phyloP scores from a whole-genome alignment of 2,888 invertebrate genomes.

The Pristionchus maxplancki region DNA sequence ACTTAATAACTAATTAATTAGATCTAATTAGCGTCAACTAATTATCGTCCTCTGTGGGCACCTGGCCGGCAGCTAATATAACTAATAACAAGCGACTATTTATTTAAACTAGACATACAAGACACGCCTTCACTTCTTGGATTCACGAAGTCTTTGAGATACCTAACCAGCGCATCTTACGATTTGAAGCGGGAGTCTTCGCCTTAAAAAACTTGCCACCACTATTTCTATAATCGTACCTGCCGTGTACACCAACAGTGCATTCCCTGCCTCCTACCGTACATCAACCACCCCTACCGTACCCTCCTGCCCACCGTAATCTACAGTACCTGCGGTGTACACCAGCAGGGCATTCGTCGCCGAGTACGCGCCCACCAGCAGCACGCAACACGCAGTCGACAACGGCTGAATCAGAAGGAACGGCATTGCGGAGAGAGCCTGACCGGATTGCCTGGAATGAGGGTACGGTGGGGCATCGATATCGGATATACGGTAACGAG shows the following conservation, averaged over 20 bases:
- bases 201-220: too few species aligned
- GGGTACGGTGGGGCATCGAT: neutral
- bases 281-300: neutral
- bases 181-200: too few species aligned
- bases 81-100: too few species aligned
- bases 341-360: conserved; percentile 35
- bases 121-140: too few species aligned
- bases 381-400: neutral
- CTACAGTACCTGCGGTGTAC: conserved; percentile 46
- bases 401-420: conserved; percentile 47
- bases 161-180: too few species aligned
- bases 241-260: neutral
- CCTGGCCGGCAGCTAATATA: neutral
- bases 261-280: neutral
- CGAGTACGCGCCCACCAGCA: neutral
- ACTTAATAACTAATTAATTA: neutral
- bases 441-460: conserved; percentile 22
- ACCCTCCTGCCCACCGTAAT: neutral
- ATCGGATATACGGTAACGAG: too few species aligned
- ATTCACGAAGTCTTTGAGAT: too few species aligned
- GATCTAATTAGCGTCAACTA: too few species aligned
- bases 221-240: neutral
- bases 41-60: neutral
- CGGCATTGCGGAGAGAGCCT: conserved; percentile 46
- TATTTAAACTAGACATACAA: too few species aligned